Evolutionary conservation across 2,888 invertebrate genomes (phyloP), one percentile per base, ranked within the genome.

Genomic region (Adelphocoris suturalis): DNA sequence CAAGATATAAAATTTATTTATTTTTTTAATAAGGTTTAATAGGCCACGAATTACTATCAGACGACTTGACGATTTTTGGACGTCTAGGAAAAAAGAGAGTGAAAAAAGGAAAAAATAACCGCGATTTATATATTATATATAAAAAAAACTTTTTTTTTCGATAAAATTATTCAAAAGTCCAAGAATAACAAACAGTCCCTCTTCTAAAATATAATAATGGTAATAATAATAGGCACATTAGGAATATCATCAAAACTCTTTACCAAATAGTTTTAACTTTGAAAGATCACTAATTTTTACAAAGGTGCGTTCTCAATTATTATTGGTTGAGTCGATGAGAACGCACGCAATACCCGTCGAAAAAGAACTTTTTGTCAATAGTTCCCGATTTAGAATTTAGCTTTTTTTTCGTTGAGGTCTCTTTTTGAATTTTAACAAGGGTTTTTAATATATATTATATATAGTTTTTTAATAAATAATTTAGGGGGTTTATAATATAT

Each of bases 1-100:
- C 90, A 90, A 91, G 89, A 90, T 90, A 90, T 89, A 91, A 90
- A 91, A 91, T 90, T 90, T 90, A 89, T 90, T 86, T 88, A 86
- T 78, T 85, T 90, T 68, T 91, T 90, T 55, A 86, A 86, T 91
- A 90, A 89, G 82, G 82, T 88, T 80, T 61, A 89, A 90, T 91
- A 91, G 91, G 91, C 91, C 91, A 91, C 91, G 91, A 90, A 91
- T 91, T 91, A 89, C 91, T 90, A 89, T 91, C 91, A 91, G 90
- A 91, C 89, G 90, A 91, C 85, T 89, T 90, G 91, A 91, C 90
- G 90, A 91, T 90, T 90, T 86, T 91, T 91, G 91, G 90, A 91
- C 90, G 91, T 91, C 90, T 90, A 90, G 87, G 90, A 85, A 89
- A 57, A 89, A 80, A 90, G 52, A 87, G 68, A 89, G 88, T 80